Percentiles rank a stretch among this genome's conserved stretches.
These are phyloP conservation scores for Myioborus melanocephalus DNA, from an alignment of 2,797 vertebrate species.

Conservation along the genomic window DNA sequence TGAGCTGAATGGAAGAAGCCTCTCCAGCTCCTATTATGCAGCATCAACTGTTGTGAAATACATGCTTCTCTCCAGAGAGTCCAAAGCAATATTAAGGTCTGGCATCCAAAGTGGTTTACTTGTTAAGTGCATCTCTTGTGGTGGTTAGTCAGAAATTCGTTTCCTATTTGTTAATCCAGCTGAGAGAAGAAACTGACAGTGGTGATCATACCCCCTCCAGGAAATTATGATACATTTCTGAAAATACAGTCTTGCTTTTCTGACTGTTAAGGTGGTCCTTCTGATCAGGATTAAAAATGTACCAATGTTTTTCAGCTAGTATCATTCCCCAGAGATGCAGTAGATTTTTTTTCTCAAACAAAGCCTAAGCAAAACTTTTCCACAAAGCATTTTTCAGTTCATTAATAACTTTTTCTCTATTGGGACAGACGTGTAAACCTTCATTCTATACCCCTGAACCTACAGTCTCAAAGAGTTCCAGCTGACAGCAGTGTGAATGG, in stretches of 20 bases:
- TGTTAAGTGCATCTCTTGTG: neutral
- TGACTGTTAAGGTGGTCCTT: neutral
- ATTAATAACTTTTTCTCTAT: neutral
- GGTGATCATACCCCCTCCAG: neutral
- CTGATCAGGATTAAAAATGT: neutral
- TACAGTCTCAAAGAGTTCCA: neutral
- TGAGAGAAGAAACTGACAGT: neutral
- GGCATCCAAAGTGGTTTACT: neutral
- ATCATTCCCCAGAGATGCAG: neutral
- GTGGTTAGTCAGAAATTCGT: neutral
- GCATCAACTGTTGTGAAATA: neutral
- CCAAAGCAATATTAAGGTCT: neutral
- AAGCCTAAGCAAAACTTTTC: neutral
- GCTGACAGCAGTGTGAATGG: neutral
- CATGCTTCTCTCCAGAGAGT: neutral
- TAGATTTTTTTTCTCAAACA: neutral
- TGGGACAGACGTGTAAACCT: neutral
- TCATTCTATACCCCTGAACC: neutral
- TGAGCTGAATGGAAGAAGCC: neutral
- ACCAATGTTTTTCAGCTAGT: neutral
- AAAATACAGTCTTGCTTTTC: neutral
- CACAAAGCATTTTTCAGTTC: neutral
- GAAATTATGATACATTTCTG: neutral
- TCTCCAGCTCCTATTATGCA: neutral
- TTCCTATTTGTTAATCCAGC: neutral